Evolutionary conservation across 92 coral and sea anemone species (phyloP).

Genomic region (Epizoanthus ramosus): DNA sequence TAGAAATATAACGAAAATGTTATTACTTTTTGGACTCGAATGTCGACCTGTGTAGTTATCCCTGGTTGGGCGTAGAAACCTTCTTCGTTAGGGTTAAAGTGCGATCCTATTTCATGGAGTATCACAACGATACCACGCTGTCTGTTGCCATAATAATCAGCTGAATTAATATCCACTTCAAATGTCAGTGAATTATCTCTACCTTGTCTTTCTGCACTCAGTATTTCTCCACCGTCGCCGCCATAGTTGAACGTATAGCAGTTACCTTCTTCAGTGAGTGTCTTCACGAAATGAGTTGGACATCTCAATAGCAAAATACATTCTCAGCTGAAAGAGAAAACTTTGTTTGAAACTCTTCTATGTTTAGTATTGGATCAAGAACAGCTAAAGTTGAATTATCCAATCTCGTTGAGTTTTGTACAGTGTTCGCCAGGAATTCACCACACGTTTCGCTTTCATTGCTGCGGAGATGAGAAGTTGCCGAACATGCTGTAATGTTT

Average conservation of each 20-base stretch:
- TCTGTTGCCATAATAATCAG: too few relatives aligned
- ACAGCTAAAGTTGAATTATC: not conserved
- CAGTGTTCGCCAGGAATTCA: not conserved
- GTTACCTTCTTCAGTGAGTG: too few relatives aligned
- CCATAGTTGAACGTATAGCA: too few relatives aligned
- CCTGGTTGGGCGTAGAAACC: slow-evolving; percentile 25
- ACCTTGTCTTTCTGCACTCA: too few relatives aligned
- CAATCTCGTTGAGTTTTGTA: not conserved
- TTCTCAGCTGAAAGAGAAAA: not conserved
- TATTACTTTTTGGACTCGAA: slow-evolving; percentile 12
- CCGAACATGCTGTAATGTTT: not conserved
- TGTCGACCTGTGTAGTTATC: not conserved
- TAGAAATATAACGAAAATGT: too few relatives aligned
- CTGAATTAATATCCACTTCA: too few relatives aligned
- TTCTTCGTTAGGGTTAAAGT: slow-evolving; percentile 13
- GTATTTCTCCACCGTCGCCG: too few relatives aligned
- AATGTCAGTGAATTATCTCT: too few relatives aligned
- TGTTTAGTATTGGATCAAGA: slow-evolving; percentile 9
- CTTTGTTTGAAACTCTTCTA: slow-evolving; percentile 21
- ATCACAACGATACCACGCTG: not conserved
- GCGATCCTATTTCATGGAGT: slow-evolving; percentile 19
- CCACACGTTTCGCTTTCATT: slow-evolving; percentile 1
- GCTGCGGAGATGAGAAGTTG: not conserved
- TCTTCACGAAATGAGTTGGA: too few relatives aligned
- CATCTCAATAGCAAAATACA: too few relatives aligned